A percentile compares a stretch with the other conserved stretches of the same genome.
These are phyloP conservation scores for Drosophila yakuba DNA, from an alignment of 1,140 invertebrate genomes.

Conservation along the genomic window DNA sequence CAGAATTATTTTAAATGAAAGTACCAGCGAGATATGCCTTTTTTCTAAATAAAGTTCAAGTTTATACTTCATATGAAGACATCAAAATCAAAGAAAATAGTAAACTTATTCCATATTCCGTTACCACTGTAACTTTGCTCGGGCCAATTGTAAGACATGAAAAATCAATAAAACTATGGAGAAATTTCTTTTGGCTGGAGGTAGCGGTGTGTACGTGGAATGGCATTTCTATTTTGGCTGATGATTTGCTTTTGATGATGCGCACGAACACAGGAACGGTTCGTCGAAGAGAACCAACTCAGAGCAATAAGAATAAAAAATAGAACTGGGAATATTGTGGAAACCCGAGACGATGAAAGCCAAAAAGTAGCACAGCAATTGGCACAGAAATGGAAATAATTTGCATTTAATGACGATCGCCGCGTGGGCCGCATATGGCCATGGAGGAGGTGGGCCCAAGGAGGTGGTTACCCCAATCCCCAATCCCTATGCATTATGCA, in stretches of 20 bases:
- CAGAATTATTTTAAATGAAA: too few species aligned
- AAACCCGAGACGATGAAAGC: slow-evolving; percentile 23
- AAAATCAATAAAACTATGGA: slow-evolving; percentile 78
- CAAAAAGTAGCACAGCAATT: slow-evolving; percentile 81
- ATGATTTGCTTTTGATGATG: slow-evolving; percentile 82
- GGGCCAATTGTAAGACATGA: slow-evolving; percentile 64
- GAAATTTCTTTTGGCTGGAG: slow-evolving; percentile 56
- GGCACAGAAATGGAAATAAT: slow-evolving; percentile 84
- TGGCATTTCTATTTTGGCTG: slow-evolving; percentile 57
- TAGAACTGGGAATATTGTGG: slow-evolving; percentile 38
- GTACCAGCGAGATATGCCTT: too few species aligned
- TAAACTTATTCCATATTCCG: neutral
- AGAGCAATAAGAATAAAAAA: slow-evolving; percentile 2
- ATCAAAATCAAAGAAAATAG: too few species aligned
- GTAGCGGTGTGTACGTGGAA: slow-evolving; percentile 54
- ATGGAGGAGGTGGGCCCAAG: slow-evolving; percentile 17
- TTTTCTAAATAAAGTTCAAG: too few species aligned
- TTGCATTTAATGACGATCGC: slow-evolving; percentile 80
- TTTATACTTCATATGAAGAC: neutral
- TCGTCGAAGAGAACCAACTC: neutral
- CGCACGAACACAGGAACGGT: slow-evolving; percentile 70
- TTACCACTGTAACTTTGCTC: slow-evolving; percentile 22
- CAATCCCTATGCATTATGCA: slow-evolving; percentile 59
- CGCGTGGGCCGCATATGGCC: slow-evolving; percentile 61
- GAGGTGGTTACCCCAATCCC: slow-evolving; percentile 9